These are phyloP conservation scores for Polyodon spathula DNA, from an alignment of 2,113 vertebrate species.

Conservation along the genomic window DNA sequence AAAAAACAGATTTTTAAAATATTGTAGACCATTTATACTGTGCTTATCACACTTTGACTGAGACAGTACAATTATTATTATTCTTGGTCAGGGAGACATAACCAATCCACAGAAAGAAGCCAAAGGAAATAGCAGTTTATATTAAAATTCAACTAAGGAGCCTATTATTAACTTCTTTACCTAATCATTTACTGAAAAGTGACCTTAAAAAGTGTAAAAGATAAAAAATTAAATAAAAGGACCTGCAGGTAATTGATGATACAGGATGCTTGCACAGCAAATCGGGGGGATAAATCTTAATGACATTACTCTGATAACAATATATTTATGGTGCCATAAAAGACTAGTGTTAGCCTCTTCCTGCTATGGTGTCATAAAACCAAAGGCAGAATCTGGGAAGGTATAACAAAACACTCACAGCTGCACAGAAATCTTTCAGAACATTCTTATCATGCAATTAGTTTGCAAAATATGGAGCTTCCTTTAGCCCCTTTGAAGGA, in stretches of 20 bases:
- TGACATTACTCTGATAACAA: constrained; percentile 52
- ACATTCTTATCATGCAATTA: no score
- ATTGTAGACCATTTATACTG: no score
- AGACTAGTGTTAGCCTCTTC: constrained; percentile 33
- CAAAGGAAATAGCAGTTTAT: constrained; percentile 25
- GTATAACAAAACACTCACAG: neutral
- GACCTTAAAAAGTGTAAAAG: constrained; percentile 28
- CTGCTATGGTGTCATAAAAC: constrained; percentile 35
- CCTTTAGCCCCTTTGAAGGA: no score
- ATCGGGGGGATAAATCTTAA: constrained; percentile 57
- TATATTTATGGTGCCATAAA: constrained; percentile 62
- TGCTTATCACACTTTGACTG: no score
- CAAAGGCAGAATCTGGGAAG: neutral
- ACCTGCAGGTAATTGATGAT: constrained; percentile 51
- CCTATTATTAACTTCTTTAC: constrained; percentile 53
- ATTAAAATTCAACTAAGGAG: constrained; percentile 43
- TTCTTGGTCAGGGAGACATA: neutral
- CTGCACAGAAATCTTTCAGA: no score
- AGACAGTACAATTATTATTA: no score
- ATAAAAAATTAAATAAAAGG: constrained; percentile 42
- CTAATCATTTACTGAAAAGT: constrained; percentile 52
- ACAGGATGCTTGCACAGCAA: constrained; percentile 52
- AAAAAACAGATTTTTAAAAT: no score
- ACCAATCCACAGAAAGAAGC: constrained; percentile 24
- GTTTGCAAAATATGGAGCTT: no score